A percentile compares a stretch with the other conserved stretches of the same genome.
phyloP scores from a whole-genome alignment of 2,888 invertebrate genomes.

The Sphaerophoria rueppellii region DNA sequence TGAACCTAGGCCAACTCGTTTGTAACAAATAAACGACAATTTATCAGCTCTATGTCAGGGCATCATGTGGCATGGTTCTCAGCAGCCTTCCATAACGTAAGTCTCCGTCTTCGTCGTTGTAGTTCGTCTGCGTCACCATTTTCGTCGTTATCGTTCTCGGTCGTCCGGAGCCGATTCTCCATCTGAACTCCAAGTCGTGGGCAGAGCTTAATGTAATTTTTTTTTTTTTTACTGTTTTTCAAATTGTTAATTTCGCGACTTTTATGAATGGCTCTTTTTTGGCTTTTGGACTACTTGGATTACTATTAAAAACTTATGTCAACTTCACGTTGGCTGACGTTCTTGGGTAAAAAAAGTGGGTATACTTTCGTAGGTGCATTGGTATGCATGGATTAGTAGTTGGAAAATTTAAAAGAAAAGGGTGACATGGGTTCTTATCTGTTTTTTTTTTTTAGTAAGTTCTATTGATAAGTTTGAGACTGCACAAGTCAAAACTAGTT shows the following conservation, averaged over 20 bases:
- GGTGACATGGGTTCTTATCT: constrained; percentile 20
- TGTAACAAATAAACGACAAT: constrained; percentile 41
- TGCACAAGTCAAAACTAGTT: constrained; percentile 54
- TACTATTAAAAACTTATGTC: constrained; percentile 34
- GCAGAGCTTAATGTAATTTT: constrained; percentile 6
- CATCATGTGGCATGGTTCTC: constrained; percentile 16
- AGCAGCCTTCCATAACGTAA: constrained; percentile 17
- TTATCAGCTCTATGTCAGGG: constrained; percentile 40
- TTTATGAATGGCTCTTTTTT: constrained; percentile 19
- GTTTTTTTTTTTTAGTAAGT: background rate
- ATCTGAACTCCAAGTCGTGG: constrained; percentile 5
- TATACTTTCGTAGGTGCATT: constrained; percentile 46
- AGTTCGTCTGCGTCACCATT: no score
- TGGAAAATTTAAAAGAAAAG: constrained; percentile 32
- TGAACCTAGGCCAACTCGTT: constrained; percentile 33
- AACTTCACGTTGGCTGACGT: constrained; percentile 13
- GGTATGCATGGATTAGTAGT: constrained; percentile 27
- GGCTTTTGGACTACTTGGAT: constrained; percentile 15
- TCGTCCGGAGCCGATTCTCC: constrained; percentile 3
- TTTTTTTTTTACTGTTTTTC: background rate
- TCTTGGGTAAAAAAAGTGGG: background rate
- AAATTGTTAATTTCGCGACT: constrained; percentile 21
- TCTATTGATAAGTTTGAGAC: constrained; percentile 32
- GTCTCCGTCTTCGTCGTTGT: background rate
- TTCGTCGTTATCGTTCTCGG: no score